Percentiles rank a stretch among this genome's conserved stretches.
Evolutionary conservation across 1,140 invertebrate genomes (phyloP).

Genomic region (Drosophila parvula): DNA sequence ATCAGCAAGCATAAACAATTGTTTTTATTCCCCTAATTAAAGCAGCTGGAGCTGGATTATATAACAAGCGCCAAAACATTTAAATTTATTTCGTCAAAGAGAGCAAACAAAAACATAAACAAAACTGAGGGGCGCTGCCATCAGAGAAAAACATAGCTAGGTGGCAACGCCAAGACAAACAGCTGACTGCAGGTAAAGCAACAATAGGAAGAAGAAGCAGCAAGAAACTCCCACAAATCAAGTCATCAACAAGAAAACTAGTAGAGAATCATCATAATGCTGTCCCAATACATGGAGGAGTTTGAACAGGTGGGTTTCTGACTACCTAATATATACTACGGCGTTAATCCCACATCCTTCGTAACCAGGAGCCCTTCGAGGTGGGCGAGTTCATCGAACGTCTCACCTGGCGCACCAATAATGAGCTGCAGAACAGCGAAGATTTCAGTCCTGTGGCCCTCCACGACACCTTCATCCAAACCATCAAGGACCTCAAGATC

Average conservation of each 20-base stretch:
- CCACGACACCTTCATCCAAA: constrained; percentile 95
- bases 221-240: constrained; percentile 55
- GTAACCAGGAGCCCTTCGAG: constrained; percentile 95
- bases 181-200: constrained; percentile 32
- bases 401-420: constrained; percentile 96
- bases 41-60: constrained; percentile 7
- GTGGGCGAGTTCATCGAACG: constrained; percentile 98
- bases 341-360: neutral
- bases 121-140: constrained; percentile 17
- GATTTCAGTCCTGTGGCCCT: constrained; percentile 92
- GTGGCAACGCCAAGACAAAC: constrained; percentile 38
- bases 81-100: constrained; percentile 4
- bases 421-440: constrained; percentile 89
- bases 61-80: constrained; percentile 42
- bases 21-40: constrained; percentile 11
- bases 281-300: constrained; percentile 93
- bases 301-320: constrained; percentile 88
- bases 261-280: constrained; percentile 86
- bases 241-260: constrained; percentile 8
- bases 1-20: constrained; percentile 27
- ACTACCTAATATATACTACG: neutral
- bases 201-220: constrained; percentile 34
- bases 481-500: constrained; percentile 91
- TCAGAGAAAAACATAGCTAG: neutral
- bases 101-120: constrained; percentile 34